Percentiles rank a stretch among this genome's conserved stretches.
Conservation (phyloP, 2,888 invertebrate genomes). For the Isoperla grammatica region DNA sequence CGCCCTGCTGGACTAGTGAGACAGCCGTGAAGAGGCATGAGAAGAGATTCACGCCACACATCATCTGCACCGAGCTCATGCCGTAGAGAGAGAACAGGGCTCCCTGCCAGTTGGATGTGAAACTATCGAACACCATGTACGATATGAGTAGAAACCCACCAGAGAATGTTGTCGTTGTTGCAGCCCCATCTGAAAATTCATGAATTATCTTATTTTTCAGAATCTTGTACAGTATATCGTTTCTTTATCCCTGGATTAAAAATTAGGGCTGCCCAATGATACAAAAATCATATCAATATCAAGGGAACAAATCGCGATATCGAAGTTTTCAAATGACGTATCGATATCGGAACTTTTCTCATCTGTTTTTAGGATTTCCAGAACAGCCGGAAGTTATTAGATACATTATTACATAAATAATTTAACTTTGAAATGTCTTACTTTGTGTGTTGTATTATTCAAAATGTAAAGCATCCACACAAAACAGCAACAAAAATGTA, state of each 20-base stretch:
- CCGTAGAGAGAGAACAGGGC: constrained; percentile 75
- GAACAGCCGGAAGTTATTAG: no score
- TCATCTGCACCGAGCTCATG: constrained; percentile 84
- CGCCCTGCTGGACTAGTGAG: constrained; percentile 79
- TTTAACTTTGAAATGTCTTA: no score
- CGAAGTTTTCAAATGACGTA: no score
- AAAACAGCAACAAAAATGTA: no score
- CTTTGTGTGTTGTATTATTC: no score
- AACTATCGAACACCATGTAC: constrained; percentile 94
- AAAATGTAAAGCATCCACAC: no score
- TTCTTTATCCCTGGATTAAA: not conserved
- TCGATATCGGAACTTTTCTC: no score
- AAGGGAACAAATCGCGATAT: no score
- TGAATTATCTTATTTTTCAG: not conserved
- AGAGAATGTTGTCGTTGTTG: constrained; percentile 61
- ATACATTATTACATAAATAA: no score
- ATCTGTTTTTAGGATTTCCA: no score
- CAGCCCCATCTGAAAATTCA: constrained; percentile 23
- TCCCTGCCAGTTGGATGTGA: constrained; percentile 98
- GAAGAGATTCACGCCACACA: constrained; percentile 94
- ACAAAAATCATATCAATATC: no score
- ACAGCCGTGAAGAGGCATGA: constrained; percentile 83
- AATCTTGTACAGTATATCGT: not conserved
- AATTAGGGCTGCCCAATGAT: no score
- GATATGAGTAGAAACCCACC: constrained; percentile 79